Evolutionary conservation across 2,113 vertebrate species (phyloP).

Genomic region (Heloderma charlesbogerti): DNA sequence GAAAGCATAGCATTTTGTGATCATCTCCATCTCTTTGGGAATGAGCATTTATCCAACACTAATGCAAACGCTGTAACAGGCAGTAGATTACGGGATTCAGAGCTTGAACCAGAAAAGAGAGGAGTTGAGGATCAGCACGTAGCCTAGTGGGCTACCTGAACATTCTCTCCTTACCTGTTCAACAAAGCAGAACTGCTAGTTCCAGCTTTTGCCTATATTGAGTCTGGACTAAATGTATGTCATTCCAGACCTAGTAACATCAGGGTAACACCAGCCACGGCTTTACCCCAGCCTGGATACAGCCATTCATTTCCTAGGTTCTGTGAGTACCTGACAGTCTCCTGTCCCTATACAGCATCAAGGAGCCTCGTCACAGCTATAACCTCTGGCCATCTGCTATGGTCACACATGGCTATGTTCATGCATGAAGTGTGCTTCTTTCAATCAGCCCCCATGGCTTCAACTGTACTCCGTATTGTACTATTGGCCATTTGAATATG

Average conservation of each 20-base stretch:
- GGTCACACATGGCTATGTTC: neutral
- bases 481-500: neutral
- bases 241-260: too few species aligned
- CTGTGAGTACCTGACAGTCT: neutral
- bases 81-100: neutral
- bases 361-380: neutral
- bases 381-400: neutral
- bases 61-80: too few species aligned
- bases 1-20: too few species aligned
- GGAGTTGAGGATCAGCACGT: neutral
- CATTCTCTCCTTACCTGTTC: neutral
- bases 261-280: too few species aligned
- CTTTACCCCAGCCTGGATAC: too few species aligned
- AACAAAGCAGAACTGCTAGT: neutral
- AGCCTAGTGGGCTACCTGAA: neutral
- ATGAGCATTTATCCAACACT: too few species aligned
- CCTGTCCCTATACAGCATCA: neutral
- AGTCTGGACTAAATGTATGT: neutral
- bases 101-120: neutral
- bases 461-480: neutral
- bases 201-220: neutral
- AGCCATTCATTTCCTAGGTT: neutral
- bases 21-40: too few species aligned
- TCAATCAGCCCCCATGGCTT: neutral
- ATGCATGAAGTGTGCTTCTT: neutral